Evolutionary conservation across 1,140 invertebrate genomes (phyloP).

Genomic region (Drosophila seguyi): DNA sequence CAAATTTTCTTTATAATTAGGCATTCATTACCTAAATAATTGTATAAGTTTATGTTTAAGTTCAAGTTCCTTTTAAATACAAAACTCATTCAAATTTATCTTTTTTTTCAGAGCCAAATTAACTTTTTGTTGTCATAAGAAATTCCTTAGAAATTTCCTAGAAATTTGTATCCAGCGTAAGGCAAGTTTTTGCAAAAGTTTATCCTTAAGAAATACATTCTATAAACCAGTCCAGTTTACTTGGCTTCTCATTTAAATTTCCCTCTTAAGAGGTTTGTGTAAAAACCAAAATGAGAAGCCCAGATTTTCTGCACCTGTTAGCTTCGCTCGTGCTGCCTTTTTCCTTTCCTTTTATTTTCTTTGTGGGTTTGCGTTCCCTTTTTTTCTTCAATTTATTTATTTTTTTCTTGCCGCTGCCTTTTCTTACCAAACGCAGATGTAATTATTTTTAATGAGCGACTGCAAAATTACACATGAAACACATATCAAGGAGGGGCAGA

Average conservation of each 20-base stretch:
- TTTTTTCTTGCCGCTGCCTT: constrained; percentile 32
- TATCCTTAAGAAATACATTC: not conserved
- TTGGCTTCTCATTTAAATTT: constrained; percentile 18
- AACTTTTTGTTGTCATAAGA: not conserved
- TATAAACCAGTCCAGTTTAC: constrained; percentile 5
- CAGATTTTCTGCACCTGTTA: constrained; percentile 66
- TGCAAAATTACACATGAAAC: constrained; percentile 82
- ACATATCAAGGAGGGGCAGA: constrained; percentile 22
- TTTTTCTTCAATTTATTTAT: constrained; percentile 19
- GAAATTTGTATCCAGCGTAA: not conserved
- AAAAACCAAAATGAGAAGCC: constrained; percentile 15
- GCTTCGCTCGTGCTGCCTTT: constrained; percentile 55
- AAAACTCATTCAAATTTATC: not conserved
- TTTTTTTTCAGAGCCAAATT: not conserved
- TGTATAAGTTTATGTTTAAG: too few species aligned
- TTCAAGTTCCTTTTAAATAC: not conserved
- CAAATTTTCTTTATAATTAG: too few species aligned
- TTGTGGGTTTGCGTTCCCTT: constrained; percentile 24
- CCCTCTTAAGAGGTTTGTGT: constrained; percentile 14
- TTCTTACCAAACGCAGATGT: constrained; percentile 76
- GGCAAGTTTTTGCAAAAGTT: not conserved
- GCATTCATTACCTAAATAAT: not conserved
- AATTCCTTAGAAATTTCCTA: not conserved
- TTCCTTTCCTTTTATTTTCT: constrained; percentile 45
- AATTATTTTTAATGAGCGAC: constrained; percentile 83